Evolutionary conservation across 2,797 vertebrate genomes (phyloP).

Genomic region (Parotocinclus haroldoi): DNA sequence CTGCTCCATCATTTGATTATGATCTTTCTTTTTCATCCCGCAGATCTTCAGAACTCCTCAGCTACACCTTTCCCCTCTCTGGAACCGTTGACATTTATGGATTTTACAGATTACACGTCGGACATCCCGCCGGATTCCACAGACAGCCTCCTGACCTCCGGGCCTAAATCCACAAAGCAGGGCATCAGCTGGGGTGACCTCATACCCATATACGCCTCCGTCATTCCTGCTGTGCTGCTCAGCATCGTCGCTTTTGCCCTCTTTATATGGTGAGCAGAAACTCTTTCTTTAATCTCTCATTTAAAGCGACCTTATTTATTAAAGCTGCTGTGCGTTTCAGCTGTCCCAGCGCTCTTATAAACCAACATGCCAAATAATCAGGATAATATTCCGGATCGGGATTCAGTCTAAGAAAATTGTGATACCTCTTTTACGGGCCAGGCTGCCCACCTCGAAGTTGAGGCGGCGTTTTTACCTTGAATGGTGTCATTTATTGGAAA

Average conservation of each 20-base stretch:
- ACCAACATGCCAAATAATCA: too few species aligned
- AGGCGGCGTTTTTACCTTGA: too few species aligned
- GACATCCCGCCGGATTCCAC: slow-evolving; percentile 49
- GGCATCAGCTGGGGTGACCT: slow-evolving; percentile 76
- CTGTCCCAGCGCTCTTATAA: too few species aligned
- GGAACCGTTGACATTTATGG: slow-evolving; percentile 10
- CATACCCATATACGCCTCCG: slow-evolving; percentile 94
- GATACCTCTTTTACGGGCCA: too few species aligned
- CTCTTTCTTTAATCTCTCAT: too few species aligned
- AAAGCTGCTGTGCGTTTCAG: too few species aligned
- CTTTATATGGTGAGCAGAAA: slow-evolving; percentile 85
- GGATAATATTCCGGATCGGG: too few species aligned
- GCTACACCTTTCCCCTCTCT: slow-evolving; percentile 8
- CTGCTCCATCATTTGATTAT: neutral
- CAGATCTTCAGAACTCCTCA: slow-evolving; percentile 41
- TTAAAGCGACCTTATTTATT: too few species aligned
- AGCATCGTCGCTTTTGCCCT: slow-evolving; percentile 90
- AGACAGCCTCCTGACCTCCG: slow-evolving; percentile 58
- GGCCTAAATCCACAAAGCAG: slow-evolving; percentile 65
- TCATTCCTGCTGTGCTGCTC: slow-evolving; percentile 89
- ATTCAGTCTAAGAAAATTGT: too few species aligned
- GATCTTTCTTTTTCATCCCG: slow-evolving; percentile 14
- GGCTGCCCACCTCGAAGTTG: too few species aligned
- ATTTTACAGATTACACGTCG: slow-evolving; percentile 19
- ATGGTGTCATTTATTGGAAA: too few species aligned